These are phyloP conservation scores for Pomatostomus ruficeps DNA, from an alignment of 2,113 vertebrate species.

Conservation along the genomic window DNA sequence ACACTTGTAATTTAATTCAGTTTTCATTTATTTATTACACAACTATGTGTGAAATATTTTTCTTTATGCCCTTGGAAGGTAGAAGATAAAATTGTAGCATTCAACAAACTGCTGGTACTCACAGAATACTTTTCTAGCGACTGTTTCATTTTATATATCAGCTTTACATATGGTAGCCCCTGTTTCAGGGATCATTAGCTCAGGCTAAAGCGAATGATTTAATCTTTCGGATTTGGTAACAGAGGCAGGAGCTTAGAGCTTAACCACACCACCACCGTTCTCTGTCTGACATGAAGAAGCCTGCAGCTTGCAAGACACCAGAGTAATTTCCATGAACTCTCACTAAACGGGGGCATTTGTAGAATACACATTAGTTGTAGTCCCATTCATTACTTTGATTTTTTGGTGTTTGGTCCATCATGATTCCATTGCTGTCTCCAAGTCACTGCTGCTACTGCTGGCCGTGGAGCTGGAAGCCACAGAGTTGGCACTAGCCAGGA, in stretches of 20 bases:
- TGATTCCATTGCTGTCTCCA: constrained; percentile 68
- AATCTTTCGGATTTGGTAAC: neutral
- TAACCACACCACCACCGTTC: neutral
- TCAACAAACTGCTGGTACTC: neutral
- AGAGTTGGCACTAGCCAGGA: constrained; percentile 61
- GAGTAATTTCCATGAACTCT: neutral
- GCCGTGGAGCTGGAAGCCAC: constrained; percentile 11
- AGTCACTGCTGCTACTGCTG: constrained; percentile 35
- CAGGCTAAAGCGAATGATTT: neutral
- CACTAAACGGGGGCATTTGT: neutral
- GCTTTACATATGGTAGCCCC: neutral
- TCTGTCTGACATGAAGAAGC: neutral
- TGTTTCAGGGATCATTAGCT: neutral
- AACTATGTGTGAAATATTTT: neutral
- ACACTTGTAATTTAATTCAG: neutral
- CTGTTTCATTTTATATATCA: neutral
- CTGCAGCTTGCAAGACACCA: neutral
- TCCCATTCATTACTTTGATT: neutral
- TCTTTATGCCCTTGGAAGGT: neutral
- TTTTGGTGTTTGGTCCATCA: neutral
- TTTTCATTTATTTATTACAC: neutral
- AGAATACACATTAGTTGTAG: neutral
- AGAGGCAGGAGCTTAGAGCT: neutral
- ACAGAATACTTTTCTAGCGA: neutral
- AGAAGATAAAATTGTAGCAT: neutral